Evolutionary conservation across 2,797 vertebrate genomes (phyloP), one percentile per base, ranked within the genome.

Genomic region (Luscinia megarhynchos): DNA sequence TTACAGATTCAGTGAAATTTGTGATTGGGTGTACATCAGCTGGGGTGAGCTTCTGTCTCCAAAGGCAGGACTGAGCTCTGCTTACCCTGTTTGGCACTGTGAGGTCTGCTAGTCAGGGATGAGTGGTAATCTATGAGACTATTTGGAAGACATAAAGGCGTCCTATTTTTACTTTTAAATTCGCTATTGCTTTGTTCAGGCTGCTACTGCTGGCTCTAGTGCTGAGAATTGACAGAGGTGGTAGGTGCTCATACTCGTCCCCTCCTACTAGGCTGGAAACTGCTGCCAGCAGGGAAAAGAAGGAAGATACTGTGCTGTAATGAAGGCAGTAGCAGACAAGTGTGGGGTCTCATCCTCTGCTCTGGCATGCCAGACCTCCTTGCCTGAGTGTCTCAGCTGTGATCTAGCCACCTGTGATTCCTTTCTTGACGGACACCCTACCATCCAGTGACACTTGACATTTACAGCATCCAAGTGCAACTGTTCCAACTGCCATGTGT

Each of bases 381-480:
- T 5, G 29, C 34, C 27, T 14, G 5, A 74, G 66, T 2, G 23
- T 54, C 87, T 86, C 90, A 95, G 90, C 90, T 95, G 87, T 1
- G 27, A 81, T 79, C 63, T 84, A 43, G 58, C 75, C 87, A 90
- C 57, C 41, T 84, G 90, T 74, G 89, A 91, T 93, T 94, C 90
- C 50, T 90, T 92, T 96, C 70, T 67, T 8, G 12, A 67, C 80
- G 91, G 94, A 88, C 93, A 76, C 48, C 12, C 82, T 83, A 90
- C 95, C 93, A 85, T 82, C 34, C 66, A 64, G 62, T 92, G 91
- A 80, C 93, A 96, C 92, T 96, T 97, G 96, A 96, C 96, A 97
- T 97, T 96, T 97, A 89, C 27, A 64, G 40, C 32, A 84, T 81
- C 63, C 77, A 94, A 83, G 36, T 30, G 80, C 95, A 95, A 86